Evolutionary conservation across 2,113 vertebrate genomes (phyloP).

Genomic region (Polyodon spathula): DNA sequence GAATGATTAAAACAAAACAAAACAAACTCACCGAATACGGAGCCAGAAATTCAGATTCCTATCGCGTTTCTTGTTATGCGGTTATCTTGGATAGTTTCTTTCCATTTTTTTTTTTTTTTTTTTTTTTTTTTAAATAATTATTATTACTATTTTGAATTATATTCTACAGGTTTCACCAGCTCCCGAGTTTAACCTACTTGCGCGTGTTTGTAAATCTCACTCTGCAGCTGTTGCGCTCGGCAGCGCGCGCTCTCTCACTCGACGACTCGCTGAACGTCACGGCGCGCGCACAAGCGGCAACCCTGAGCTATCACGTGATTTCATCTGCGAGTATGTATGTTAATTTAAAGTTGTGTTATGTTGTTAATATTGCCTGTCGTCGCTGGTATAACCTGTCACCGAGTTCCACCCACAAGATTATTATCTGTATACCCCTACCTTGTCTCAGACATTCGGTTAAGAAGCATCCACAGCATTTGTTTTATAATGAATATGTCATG

Average conservation of each 20-base stretch:
- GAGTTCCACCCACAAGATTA: no score
- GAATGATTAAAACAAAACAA: not conserved
- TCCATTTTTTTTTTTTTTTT: no score
- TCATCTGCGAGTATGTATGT: not conserved
- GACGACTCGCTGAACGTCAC: slow-evolving; percentile 28
- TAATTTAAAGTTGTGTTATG: not conserved
- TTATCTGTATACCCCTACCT: no score
- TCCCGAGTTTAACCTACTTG: slow-evolving; percentile 38
- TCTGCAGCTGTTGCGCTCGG: slow-evolving; percentile 59
- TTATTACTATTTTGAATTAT: not conserved
- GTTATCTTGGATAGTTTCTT: no score
- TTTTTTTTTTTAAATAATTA: not conserved
- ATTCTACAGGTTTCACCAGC: slow-evolving; percentile 25
- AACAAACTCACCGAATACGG: slow-evolving; percentile 47
- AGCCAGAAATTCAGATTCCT: slow-evolving; percentile 38
- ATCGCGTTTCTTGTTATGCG: slow-evolving; percentile 20
- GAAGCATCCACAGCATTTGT: no score
- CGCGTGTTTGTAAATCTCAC: slow-evolving; percentile 43
- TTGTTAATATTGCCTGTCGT: no score
- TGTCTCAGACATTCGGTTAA: no score
- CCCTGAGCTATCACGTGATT: slow-evolving; percentile 13
- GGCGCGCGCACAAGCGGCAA: slow-evolving; percentile 41
- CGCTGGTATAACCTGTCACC: no score
- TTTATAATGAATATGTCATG: no score
- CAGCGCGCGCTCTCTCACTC: slow-evolving; percentile 34